These are phyloP conservation scores for Erethizon dorsatum DNA, from an alignment of 2,797 vertebrate genomes.

Conservation along the genomic window DNA sequence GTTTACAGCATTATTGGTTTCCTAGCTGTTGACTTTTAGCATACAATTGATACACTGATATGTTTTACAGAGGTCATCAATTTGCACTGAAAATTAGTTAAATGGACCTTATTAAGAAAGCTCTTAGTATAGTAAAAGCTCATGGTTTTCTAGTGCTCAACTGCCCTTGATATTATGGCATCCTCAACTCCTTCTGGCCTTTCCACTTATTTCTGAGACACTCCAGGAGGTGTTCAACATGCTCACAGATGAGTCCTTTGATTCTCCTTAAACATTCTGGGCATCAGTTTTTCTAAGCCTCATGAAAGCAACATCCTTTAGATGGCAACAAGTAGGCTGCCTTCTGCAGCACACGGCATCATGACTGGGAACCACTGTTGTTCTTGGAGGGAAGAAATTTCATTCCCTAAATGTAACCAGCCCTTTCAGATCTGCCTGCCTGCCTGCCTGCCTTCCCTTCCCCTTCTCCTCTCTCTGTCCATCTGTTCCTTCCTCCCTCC, in stretches of 20 bases:
- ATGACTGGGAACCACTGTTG: neutral
- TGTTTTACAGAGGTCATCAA: neutral
- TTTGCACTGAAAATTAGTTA: neutral
- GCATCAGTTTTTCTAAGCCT: neutral
- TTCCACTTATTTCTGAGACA: neutral
- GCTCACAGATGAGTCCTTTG: neutral
- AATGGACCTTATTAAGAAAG: neutral
- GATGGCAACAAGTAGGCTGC: neutral
- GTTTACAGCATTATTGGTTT: neutral
- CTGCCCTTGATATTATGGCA: neutral
- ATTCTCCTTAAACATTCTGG: neutral
- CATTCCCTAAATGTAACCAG: neutral
- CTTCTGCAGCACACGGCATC: neutral
- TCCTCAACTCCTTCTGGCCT: neutral
- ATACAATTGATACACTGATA: rapidly evolving
- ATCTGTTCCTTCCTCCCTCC: neutral
- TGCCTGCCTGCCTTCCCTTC: neutral
- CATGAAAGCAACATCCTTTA: neutral
- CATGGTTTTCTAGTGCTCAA: neutral
- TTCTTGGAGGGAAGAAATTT: neutral
- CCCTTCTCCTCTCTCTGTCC: no score
- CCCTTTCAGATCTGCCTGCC: neutral
- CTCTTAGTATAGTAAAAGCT: neutral
- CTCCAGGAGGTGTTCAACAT: neutral
- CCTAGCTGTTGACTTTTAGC: neutral